Percentiles rank a stretch among this genome's conserved stretches.
Evolutionary conservation across 2,888 invertebrate species (phyloP).

Genomic region (Epirrita christyi): DNA sequence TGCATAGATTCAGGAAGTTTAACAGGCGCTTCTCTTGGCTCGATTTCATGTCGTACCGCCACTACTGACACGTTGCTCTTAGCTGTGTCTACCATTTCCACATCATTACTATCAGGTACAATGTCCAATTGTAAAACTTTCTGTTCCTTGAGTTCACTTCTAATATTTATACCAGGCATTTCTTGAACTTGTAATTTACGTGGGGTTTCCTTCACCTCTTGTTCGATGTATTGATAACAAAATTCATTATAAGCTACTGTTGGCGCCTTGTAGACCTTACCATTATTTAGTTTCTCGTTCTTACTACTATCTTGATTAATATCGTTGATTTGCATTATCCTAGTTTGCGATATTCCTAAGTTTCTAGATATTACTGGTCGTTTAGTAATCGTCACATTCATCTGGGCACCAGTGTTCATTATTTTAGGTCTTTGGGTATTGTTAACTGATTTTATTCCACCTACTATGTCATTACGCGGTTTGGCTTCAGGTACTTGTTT

Average conservation of each 20-base stretch:
- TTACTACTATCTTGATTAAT: slow-evolving; percentile 45
- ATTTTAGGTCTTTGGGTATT: slow-evolving; percentile 42
- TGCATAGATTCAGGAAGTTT: slow-evolving; percentile 25
- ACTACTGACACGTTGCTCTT: slow-evolving; percentile 66
- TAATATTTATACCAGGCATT: slow-evolving; percentile 81
- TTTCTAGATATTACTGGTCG: slow-evolving; percentile 54
- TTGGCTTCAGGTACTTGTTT: slow-evolving; percentile 39
- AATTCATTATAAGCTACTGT: slow-evolving; percentile 69
- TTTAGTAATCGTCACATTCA: slow-evolving; percentile 43
- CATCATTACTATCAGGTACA: slow-evolving; percentile 57
- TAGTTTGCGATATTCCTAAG: slow-evolving; percentile 62
- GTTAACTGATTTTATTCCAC: slow-evolving; percentile 27
- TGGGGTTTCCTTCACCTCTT: slow-evolving; percentile 42
- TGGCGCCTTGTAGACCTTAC: slow-evolving; percentile 49
- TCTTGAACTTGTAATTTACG: slow-evolving; percentile 68
- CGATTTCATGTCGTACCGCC: slow-evolving; percentile 53
- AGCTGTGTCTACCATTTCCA: slow-evolving; percentile 34
- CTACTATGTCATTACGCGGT: slow-evolving; percentile 31
- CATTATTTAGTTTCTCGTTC: slow-evolving; percentile 50
- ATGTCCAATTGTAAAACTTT: slow-evolving; percentile 81
- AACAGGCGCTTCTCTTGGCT: slow-evolving; percentile 20
- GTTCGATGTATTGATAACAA: slow-evolving; percentile 59
- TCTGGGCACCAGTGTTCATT: slow-evolving; percentile 50
- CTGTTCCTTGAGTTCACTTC: slow-evolving; percentile 76
- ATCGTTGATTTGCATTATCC: slow-evolving; percentile 64